Base-by-base conservation (phyloP, 2,113 vertebrate genomes). In the Arizona elegans region DNA sequence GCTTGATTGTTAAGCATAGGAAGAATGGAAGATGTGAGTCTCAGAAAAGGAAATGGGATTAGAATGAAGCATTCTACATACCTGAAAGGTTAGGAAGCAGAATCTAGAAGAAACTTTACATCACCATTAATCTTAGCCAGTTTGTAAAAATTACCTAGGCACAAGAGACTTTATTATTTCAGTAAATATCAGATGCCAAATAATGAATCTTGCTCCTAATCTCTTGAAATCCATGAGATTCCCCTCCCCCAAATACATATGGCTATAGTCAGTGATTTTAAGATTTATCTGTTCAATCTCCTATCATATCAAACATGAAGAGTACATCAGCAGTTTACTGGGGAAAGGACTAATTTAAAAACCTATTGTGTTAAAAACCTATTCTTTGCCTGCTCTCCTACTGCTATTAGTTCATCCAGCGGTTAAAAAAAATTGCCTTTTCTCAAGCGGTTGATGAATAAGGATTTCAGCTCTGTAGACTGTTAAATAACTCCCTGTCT, bases 341-440 rank as follows among this genome's bases (percentile, higher is more conserved):
- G 90, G 88, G 90, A 94, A 89, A 93, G 53, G 91, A 86, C 88
- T 81, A 29, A 21, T 53, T 92, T 88, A 95, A 91, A 93, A 29
- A 53, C 11, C 52, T 12, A 19, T 23, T 13, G 24, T 0, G 24
- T 87, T 92, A 91, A 56, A 75, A 90, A 88, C 55, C 92, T 91
- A 91, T 89, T 92, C 12, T 91, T 94, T 50, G 55, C 62, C 93
- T 52, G 65, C 56, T 11, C 86, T 92, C 70, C 24, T 85, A 86
- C 59, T 90, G 8, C 59, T 90, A 88, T 94, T 94, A 92, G 95
- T 75, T 94, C 95, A 94, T 91, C 85, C 70, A 94, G 53, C 59
- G 24, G 12, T 93, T 93, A 88, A 91, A 86, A 94, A 47, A 62
- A 43, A 47, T 54, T 53, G 50, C 12, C 58, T 81, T 94, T 52